Evolutionary conservation across 2,888 invertebrate species (phyloP), one percentile per base, ranked within the genome.

Genomic region (Drosophila paramelanica): DNA sequence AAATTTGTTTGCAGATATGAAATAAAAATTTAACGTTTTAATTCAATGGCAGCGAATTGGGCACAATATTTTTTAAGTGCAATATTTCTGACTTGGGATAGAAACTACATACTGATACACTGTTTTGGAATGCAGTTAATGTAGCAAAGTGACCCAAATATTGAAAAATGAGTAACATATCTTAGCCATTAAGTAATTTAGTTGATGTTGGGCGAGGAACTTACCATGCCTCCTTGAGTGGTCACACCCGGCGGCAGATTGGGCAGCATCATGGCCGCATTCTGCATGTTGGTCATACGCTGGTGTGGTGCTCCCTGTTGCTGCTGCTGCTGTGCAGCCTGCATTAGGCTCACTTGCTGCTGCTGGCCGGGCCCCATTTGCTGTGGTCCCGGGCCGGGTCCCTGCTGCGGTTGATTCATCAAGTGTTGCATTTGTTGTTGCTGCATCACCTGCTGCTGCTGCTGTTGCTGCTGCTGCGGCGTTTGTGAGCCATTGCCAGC

Each of bases 361-460:
- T 79, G 81, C 41, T 83, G 81, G n/a, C 79, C 70, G 5, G 86
- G 70, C n/a, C 88, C 90, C 73, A 90, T 90, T 72, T 91, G 92
- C 59, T 91, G 92, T 17, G 90, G 93, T 50, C 92, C 89, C 11
- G 83, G 92, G 39, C 92, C 90, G 17, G 87, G 81, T 55, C 87
- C 88, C 38, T 84, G 77, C 60, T 93, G 90, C 67, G 90, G 89
- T 52, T 91, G 92, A 62, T 81, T 90, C 81, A 90, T 83, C 89
- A 90, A 90, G 36, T 92, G 92, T 69, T 93, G 94, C 81, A 93
- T 93, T 65, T 91, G 81, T 90, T 95, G 95, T 90, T 95, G 95
- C 70, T 93, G 93, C 67, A 93, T 93, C 17, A 93, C 93, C 64
- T 90, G 90, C 36, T 89, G 90, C 56, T 89, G 73, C 6, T 74